Evolutionary conservation across 64 coral and sea anemone genomes (phyloP).

Genomic region (Montipora efflorescens): DNA sequence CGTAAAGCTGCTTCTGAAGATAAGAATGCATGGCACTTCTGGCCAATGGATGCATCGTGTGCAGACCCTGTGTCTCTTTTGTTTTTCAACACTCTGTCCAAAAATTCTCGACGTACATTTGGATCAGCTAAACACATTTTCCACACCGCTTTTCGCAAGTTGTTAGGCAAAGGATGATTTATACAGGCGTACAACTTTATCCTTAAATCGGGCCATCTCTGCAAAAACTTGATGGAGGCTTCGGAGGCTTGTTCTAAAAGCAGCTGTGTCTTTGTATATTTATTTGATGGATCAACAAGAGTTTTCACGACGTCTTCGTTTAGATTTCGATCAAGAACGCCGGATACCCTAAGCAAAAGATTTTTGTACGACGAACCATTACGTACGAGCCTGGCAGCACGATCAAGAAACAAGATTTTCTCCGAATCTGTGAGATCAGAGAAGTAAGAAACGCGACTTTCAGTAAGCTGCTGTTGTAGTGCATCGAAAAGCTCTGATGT

Average conservation of each 20-base stretch:
- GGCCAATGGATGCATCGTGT: constrained; percentile 55
- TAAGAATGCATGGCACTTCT: constrained; percentile 87
- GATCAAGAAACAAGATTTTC: constrained; percentile 89
- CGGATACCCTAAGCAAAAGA: constrained; percentile 70
- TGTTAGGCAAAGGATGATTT: constrained; percentile 55
- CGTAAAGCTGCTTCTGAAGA: constrained; percentile 64
- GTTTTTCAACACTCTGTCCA: constrained; percentile 19
- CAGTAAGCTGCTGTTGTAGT: constrained; percentile 87
- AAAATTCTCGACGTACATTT: constrained; percentile 32
- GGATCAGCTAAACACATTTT: constrained; percentile 66
- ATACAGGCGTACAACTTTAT: constrained; percentile 55
- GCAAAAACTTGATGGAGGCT: constrained; percentile 40
- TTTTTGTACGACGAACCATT: constrained; percentile 59
- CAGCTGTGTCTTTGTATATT: constrained; percentile 58
- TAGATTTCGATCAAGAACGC: constrained; percentile 76
- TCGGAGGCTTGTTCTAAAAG: constrained; percentile 49
- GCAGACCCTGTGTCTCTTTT: not conserved
- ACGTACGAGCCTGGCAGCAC: constrained; percentile 83
- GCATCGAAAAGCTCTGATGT: constrained; percentile 84
- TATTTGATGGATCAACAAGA: constrained; percentile 75
- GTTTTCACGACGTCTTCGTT: constrained; percentile 68
- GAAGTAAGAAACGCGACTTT: constrained; percentile 86
- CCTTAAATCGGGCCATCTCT: constrained; percentile 73
- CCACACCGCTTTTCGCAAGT: constrained; percentile 60
- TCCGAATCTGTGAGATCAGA: constrained; percentile 86